Percentiles rank a stretch among this genome's conserved stretches.
Evolutionary conservation across 2,888 invertebrate species (phyloP).

Genomic region (Parthenolecanium corni): DNA sequence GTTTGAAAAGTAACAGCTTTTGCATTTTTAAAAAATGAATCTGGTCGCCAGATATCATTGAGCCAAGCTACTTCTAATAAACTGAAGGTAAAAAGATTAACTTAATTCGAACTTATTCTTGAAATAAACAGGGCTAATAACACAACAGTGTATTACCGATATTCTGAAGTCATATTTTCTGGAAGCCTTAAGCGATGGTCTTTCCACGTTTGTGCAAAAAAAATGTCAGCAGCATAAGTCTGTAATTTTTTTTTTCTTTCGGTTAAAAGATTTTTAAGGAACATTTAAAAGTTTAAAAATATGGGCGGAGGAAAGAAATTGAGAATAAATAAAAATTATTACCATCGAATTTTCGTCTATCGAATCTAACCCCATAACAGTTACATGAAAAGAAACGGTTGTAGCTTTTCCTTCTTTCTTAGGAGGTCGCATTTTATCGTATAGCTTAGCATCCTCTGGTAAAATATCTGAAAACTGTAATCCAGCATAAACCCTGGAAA

Average conservation of each 20-base stretch:
- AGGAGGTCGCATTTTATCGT: slow-evolving; percentile 88
- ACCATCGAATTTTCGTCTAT: slow-evolving; percentile 95
- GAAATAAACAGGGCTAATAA: neutral
- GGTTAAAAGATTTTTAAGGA: no score
- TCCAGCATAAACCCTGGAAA: slow-evolving; percentile 39
- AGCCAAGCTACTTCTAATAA: slow-evolving; percentile 79
- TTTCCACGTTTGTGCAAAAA: slow-evolving; percentile 89
- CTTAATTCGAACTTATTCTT: neutral
- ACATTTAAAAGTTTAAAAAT: no score
- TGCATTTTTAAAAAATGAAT: slow-evolving; percentile 88
- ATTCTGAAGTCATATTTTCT: slow-evolving; percentile 86
- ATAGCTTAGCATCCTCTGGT: slow-evolving; percentile 72
- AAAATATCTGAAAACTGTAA: slow-evolving; percentile 71
- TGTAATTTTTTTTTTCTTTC: slow-evolving; percentile 36
- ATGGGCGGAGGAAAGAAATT: no score
- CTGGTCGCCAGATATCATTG: slow-evolving; percentile 87
- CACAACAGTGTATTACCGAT: slow-evolving; percentile 45
- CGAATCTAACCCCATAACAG: slow-evolving; percentile 88
- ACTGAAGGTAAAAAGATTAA: slow-evolving; percentile 38
- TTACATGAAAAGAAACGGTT: slow-evolving; percentile 79
- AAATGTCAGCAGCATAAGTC: slow-evolving; percentile 85
- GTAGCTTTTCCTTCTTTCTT: slow-evolving; percentile 81
- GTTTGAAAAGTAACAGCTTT: slow-evolving; percentile 88
- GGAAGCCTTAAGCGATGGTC: slow-evolving; percentile 73
- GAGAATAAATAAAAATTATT: no score